Conservation (phyloP, 2,797 vertebrate genomes). For the Chiroxiphia lanceolata region DNA sequence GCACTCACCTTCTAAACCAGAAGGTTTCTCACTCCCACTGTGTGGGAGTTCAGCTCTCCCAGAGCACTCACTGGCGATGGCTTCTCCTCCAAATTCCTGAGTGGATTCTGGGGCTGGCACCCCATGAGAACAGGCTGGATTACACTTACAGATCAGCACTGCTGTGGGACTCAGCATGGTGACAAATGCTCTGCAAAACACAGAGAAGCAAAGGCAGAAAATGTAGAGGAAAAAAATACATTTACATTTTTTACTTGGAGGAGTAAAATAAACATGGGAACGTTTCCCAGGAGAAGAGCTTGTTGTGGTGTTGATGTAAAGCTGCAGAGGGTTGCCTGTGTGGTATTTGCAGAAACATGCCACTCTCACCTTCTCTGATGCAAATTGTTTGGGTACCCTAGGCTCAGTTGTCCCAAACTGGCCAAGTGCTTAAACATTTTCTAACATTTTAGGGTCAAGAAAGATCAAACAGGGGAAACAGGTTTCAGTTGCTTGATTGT, state of each 20-base stretch:
- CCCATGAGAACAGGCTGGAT: not conserved
- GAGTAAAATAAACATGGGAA: conserved; percentile 49
- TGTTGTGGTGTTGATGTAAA: not conserved
- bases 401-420: not conserved
- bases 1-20: not conserved
- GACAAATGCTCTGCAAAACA: not conserved
- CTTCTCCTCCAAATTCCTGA: not conserved
- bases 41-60: not conserved
- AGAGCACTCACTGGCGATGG: not conserved
- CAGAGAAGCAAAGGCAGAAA: not conserved
- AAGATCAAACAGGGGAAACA: not conserved
- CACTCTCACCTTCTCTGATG: not conserved
- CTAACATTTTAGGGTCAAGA: not conserved
- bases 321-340: not conserved
- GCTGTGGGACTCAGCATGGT: fast-evolving
- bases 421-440: not conserved
- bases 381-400: not conserved
- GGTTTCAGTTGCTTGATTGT: not conserved
- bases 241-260: conserved; percentile 16
- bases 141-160: not conserved
- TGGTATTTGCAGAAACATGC: conserved; percentile 11
- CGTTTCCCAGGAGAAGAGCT: conserved; percentile 14
- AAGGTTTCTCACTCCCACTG: not conserved
- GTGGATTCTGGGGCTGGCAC: not conserved
- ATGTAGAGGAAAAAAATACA: not conserved